A percentile compares a stretch with the other conserved stretches of the same genome.
These are phyloP conservation scores for Poeciliopsis turneri DNA, from an alignment of 2,797 vertebrate genomes.

Conservation along the genomic window DNA sequence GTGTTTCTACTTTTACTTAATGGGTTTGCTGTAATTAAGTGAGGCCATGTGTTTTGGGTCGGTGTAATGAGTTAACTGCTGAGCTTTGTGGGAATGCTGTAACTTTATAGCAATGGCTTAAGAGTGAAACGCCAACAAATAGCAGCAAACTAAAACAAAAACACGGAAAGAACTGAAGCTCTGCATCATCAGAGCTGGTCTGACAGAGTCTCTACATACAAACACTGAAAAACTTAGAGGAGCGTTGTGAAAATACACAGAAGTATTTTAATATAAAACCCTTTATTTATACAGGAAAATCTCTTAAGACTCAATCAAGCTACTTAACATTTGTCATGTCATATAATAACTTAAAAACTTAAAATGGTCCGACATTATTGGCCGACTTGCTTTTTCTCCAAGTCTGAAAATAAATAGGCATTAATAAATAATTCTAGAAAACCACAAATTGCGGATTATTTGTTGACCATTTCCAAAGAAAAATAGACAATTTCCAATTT, in stretches of 20 bases:
- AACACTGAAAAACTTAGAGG: not conserved
- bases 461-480: too few relatives aligned
- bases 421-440: not conserved
- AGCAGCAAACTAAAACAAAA: slow-evolving; percentile 32
- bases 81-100: slow-evolving; percentile 43
- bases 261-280: not conserved
- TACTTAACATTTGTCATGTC: too few relatives aligned
- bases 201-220: not conserved
- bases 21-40: slow-evolving; percentile 46
- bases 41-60: slow-evolving; percentile 51
- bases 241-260: not conserved
- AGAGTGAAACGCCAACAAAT: slow-evolving; percentile 45
- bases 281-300: too few relatives aligned
- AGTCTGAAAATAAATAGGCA: not conserved
- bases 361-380: not conserved
- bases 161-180: slow-evolving; percentile 8
- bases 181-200: slow-evolving; percentile 1
- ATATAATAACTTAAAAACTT: not conserved
- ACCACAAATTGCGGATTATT: not conserved
- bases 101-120: slow-evolving; percentile 47
- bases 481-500: too few relatives aligned
- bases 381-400: not conserved
- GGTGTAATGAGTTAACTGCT: slow-evolving; percentile 60
- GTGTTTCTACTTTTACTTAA: slow-evolving; percentile 44
- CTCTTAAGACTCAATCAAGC: too few relatives aligned